phyloP scores from a whole-genome alignment of 2,888 invertebrate genomes.

The Synergus japonicus region DNA sequence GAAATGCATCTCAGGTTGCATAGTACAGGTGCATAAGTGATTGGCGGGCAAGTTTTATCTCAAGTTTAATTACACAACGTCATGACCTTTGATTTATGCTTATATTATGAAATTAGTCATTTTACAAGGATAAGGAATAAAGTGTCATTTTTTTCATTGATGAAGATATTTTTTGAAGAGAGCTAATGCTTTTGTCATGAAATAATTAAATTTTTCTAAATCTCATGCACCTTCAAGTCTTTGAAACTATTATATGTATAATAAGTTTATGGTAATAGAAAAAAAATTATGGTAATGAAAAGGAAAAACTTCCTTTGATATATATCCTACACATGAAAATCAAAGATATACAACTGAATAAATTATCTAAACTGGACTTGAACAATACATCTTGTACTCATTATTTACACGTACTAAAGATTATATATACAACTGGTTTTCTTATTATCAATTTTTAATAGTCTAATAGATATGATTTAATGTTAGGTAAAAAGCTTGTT shows the following conservation, averaged over 20 bases:
- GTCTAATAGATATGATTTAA: too few relatives aligned
- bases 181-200: too few relatives aligned
- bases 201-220: too few relatives aligned
- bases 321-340: too few relatives aligned
- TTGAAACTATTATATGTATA: too few relatives aligned
- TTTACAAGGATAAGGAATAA: neutral
- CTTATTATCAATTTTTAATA: too few relatives aligned
- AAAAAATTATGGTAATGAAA: too few relatives aligned
- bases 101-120: neutral
- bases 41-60: neutral
- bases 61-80: neutral
- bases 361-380: neutral
- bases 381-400: neutral
- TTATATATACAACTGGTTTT: too few relatives aligned
- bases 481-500: too few relatives aligned
- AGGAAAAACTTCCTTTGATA: too few relatives aligned
- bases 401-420: neutral
- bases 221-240: too few relatives aligned
- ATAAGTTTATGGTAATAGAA: neutral
- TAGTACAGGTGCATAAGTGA: neutral
- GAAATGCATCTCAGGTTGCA: neutral
- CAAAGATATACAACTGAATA: neutral
- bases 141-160: neutral
- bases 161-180: neutral
- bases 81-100: neutral